Conservation (phyloP, 2,888 invertebrate species). For the Drosophila seclusa region DNA sequence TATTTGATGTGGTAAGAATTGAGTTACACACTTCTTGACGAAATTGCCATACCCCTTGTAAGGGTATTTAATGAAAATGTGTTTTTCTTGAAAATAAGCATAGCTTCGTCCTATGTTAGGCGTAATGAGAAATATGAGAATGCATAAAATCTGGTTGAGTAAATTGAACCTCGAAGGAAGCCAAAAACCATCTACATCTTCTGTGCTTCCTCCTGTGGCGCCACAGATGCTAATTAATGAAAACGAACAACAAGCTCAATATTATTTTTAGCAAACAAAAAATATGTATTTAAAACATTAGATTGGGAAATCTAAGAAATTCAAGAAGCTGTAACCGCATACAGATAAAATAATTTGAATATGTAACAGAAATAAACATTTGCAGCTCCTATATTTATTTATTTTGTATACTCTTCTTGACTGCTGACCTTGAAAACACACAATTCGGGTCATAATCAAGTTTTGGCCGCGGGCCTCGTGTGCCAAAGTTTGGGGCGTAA, state of each 20-base stretch:
- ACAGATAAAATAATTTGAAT: background rate
- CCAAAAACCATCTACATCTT: slow-evolving; percentile 23
- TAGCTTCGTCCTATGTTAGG: background rate
- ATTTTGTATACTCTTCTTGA: slow-evolving; percentile 15
- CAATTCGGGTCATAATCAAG: slow-evolving; percentile 42
- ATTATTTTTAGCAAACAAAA: background rate
- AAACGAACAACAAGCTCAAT: background rate
- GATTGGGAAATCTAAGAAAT: background rate
- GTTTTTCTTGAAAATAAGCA: slow-evolving; percentile 14
- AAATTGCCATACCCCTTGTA: background rate
- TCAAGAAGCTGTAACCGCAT: background rate
- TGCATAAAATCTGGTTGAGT: slow-evolving; percentile 6
- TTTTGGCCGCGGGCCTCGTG: slow-evolving; percentile 26
- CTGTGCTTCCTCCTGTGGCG: background rate
- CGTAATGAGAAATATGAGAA: slow-evolving; percentile 42
- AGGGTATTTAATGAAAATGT: slow-evolving; percentile 37
- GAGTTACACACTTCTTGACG: background rate
- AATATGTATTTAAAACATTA: background rate
- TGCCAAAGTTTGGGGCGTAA: slow-evolving; percentile 57
- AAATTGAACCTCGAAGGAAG: slow-evolving; percentile 22
- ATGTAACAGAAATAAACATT: background rate
- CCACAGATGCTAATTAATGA: slow-evolving; percentile 7
- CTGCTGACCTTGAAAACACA: slow-evolving; percentile 17
- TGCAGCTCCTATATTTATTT: slow-evolving; percentile 6
- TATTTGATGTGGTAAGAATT: background rate